phyloP scores from a whole-genome alignment of 2,888 invertebrate genomes.

The Pristionchus exspectatus region DNA sequence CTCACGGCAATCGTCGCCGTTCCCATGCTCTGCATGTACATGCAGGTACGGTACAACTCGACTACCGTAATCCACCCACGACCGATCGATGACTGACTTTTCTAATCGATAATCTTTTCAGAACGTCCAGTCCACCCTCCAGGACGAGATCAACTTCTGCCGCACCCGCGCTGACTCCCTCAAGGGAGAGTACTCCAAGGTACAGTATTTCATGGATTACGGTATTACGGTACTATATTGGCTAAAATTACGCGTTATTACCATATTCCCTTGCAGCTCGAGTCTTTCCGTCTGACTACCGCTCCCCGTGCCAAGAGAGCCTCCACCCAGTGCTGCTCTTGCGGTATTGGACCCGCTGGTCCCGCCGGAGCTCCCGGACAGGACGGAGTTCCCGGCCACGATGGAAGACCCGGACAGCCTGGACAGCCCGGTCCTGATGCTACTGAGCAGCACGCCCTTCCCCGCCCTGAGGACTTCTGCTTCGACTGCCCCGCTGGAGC shows the following conservation, averaged over 20 bases:
- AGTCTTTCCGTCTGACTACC: slow-evolving; percentile 10
- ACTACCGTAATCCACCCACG: background rate
- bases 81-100: background rate
- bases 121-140: slow-evolving; percentile 72
- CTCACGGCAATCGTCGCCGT: slow-evolving; percentile 67
- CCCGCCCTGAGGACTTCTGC: slow-evolving; percentile 52
- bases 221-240: background rate
- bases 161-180: slow-evolving; percentile 68
- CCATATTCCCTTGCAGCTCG: slow-evolving; percentile 47
- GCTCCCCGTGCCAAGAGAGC: slow-evolving; percentile 53
- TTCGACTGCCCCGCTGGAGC: slow-evolving; percentile 57
- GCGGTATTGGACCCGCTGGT: slow-evolving; percentile 54
- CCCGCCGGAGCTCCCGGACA: slow-evolving; percentile 51
- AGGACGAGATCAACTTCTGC: slow-evolving; percentile 75
- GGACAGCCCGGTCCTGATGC: slow-evolving; percentile 55
- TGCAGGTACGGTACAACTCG: slow-evolving; percentile 54
- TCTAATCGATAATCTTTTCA: slow-evolving; percentile 56
- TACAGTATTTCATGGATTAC: slow-evolving; percentile 12
- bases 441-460: slow-evolving; percentile 39
- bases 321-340: slow-evolving; percentile 57
- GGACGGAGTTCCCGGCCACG: slow-evolving; percentile 55
- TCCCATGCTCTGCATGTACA: slow-evolving; percentile 73
- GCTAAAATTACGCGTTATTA: background rate
- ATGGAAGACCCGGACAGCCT: slow-evolving; percentile 53
- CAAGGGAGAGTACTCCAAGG: slow-evolving; percentile 70